Conservation (phyloP, 2,797 vertebrate genomes). For the Mustela erminea region DNA sequence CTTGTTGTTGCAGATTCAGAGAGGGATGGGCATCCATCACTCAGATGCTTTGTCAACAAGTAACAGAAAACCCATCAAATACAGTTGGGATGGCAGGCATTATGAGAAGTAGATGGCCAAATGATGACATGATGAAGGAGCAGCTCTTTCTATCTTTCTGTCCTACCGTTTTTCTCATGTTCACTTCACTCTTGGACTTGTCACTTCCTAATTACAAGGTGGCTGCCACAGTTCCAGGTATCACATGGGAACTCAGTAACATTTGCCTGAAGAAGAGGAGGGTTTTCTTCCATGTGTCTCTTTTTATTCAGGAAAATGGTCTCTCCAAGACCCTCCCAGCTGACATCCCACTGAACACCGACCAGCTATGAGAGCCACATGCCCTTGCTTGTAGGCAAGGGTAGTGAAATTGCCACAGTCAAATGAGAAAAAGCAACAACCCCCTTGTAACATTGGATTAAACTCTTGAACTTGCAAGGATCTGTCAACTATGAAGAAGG, state of each 20-base stretch:
- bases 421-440: background rate
- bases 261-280: background rate
- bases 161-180: background rate
- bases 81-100: background rate
- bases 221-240: background rate
- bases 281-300: background rate
- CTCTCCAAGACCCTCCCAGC: background rate
- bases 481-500: background rate
- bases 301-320: background rate
- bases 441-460: background rate
- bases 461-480: background rate
- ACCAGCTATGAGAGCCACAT: background rate
- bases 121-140: background rate
- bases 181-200: background rate
- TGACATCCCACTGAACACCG: background rate
- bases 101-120: background rate
- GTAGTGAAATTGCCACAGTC: background rate
- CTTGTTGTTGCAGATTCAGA: background rate
- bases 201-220: background rate
- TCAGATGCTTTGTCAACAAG: background rate
- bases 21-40: background rate
- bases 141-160: background rate
- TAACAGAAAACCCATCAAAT: background rate
- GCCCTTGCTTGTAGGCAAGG: background rate
- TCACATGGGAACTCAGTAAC: background rate